Conservation (phyloP, 2,888 invertebrate genomes). For the Isoperla grammatica region DNA sequence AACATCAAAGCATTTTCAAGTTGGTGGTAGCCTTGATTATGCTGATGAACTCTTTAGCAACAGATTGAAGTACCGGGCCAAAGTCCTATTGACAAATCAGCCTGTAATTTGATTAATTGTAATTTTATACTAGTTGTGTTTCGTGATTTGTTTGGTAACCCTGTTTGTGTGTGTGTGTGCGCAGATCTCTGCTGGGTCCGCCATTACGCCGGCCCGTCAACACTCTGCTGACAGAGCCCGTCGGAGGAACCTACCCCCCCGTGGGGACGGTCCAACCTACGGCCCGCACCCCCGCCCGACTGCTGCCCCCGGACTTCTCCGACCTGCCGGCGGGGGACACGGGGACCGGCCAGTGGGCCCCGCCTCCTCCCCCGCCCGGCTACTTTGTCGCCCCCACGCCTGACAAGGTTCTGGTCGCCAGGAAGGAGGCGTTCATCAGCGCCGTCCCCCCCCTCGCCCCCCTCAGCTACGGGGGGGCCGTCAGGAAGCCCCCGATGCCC, state of each 20-base stretch:
- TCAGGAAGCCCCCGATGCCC: background rate
- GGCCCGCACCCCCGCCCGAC: constrained; percentile 37
- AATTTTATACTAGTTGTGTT: no score
- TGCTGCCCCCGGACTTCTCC: constrained; percentile 27
- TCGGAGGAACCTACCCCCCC: constrained; percentile 41
- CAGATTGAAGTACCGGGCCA: no score
- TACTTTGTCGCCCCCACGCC: background rate
- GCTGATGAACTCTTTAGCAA: no score
- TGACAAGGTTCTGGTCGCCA: constrained; percentile 6
- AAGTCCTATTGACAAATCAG: no score
- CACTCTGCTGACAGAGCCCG: background rate
- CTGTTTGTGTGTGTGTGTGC: no score
- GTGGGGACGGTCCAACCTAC: constrained; percentile 54
- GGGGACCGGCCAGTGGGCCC: background rate
- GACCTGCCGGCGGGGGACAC: constrained; percentile 8
- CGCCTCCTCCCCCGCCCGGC: background rate
- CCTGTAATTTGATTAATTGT: no score
- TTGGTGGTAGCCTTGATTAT: no score
- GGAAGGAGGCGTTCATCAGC: constrained; percentile 12
- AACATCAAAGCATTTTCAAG: no score
- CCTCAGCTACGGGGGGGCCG: background rate
- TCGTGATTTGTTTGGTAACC: no score
- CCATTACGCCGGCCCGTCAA: constrained; percentile 2
- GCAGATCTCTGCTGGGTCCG: constrained; percentile 15
- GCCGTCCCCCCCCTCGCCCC: constrained; percentile 11